Conservation (phyloP, 2,113 vertebrate species). For the Australoheros scitulus region DNA sequence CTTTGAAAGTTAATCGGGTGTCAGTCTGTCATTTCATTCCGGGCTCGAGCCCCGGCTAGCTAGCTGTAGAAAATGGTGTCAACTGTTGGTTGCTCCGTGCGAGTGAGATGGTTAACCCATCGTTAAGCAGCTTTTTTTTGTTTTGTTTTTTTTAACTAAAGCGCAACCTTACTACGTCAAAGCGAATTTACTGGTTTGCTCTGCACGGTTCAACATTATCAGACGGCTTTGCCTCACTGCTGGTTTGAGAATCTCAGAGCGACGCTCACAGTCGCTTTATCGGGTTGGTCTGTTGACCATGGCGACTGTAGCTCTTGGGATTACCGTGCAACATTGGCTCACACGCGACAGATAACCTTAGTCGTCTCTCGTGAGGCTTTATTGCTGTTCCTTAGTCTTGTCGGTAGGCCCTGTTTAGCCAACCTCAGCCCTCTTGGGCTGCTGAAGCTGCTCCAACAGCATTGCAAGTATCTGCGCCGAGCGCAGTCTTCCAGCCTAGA, state of each 20-base stretch:
- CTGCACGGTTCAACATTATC: fast-evolving
- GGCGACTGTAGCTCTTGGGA: constrained; percentile 1
- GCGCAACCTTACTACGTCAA: neutral
- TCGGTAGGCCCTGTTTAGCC: neutral
- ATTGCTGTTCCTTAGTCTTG: neutral
- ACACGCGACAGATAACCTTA: constrained; percentile 8
- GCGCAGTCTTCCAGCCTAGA: neutral
- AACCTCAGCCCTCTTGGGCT: too few species aligned
- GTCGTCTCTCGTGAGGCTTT: neutral
- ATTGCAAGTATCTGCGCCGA: too few species aligned
- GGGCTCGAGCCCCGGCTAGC: neutral
- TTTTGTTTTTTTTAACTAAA: neutral
- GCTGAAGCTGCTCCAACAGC: too few species aligned
- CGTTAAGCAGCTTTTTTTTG: fast-evolving
- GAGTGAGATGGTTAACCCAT: neutral
- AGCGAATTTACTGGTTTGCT: too few species aligned
- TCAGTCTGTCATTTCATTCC: constrained; percentile 13
- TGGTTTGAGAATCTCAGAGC: neutral
- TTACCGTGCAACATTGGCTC: neutral
- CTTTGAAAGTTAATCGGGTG: constrained; percentile 39
- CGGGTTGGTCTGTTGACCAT: neutral
- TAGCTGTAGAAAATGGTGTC: neutral
- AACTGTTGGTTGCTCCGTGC: neutral
- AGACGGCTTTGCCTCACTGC: too few species aligned
- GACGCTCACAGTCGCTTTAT: neutral